phyloP scores from a whole-genome alignment of 1,140 invertebrate genomes.

The Rhyacophila brunnea region DNA sequence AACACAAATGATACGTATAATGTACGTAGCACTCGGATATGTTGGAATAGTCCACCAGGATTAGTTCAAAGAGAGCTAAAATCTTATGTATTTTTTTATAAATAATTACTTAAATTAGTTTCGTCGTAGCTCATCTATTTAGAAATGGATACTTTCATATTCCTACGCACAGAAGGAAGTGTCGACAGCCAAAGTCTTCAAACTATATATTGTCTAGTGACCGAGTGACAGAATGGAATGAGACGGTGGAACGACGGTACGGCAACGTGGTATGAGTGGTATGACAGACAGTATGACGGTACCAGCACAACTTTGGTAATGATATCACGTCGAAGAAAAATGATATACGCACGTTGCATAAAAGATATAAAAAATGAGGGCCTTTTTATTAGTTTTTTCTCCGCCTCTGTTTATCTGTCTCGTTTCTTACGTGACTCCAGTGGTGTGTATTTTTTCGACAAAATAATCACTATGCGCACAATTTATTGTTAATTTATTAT shows the following conservation, averaged over 20 bases:
- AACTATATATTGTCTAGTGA: conserved; percentile 6
- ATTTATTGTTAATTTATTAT: no score
- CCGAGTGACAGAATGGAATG: not conserved
- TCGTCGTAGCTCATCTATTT: no score
- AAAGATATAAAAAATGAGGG: conserved; percentile 33
- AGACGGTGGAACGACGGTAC: not conserved
- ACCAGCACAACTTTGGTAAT: conserved; percentile 32
- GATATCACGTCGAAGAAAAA: conserved; percentile 37
- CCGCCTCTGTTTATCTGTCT: not conserved
- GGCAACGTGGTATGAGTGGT: not conserved
- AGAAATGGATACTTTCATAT: no score
- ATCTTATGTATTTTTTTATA: no score
- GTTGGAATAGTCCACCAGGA: no score
- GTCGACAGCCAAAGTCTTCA: not conserved
- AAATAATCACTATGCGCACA: no score
- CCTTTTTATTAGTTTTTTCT: conserved; percentile 31
- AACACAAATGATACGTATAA: no score
- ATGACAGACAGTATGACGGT: conserved; percentile 20
- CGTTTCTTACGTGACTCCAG: no score
- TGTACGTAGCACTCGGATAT: no score
- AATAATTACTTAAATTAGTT: no score
- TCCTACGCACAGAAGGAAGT: not conserved
- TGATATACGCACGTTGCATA: conserved; percentile 36
- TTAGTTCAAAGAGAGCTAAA: no score
- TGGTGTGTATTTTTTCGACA: not conserved